Evolutionary conservation across 2,797 vertebrate genomes (phyloP).

Genomic region (Macropodus opercularis): DNA sequence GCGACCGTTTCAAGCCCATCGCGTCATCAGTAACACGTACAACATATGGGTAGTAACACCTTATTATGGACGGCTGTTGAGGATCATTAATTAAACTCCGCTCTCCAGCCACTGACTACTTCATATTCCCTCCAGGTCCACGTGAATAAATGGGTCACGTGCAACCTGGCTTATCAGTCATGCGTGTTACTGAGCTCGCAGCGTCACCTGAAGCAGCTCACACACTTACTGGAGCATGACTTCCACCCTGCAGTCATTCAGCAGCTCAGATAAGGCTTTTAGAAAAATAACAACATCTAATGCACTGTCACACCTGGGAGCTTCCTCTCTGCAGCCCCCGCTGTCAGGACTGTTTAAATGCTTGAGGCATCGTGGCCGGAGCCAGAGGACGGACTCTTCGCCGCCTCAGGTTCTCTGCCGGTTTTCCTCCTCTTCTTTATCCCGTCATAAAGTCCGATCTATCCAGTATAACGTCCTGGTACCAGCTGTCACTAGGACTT

Average conservation of each 20-base stretch:
- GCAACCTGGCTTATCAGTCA: constrained; percentile 4
- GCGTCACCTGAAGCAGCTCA: constrained; percentile 20
- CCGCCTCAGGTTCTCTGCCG: background rate
- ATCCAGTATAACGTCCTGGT: background rate
- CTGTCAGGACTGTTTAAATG: background rate
- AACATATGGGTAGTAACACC: too few relatives aligned
- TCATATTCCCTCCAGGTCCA: background rate
- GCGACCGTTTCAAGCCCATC: too few relatives aligned
- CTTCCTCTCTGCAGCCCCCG: background rate
- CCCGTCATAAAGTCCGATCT: too few relatives aligned
- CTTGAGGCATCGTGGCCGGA: background rate
- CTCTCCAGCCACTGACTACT: background rate
- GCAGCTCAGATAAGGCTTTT: background rate
- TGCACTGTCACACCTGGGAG: background rate
- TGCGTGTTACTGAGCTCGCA: constrained; percentile 21
- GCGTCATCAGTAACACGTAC: too few relatives aligned
- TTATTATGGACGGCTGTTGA: too few relatives aligned
- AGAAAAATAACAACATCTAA: background rate
- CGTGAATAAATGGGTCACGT: constrained; percentile 11
- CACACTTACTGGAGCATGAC: constrained; percentile 12
- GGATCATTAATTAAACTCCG: too few relatives aligned
- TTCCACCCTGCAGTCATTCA: background rate
- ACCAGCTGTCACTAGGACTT: constrained; percentile 10
- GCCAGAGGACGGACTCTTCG: background rate
- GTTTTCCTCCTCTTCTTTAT: background rate